Conservation (phyloP, 2,113 vertebrate genomes). For the Motacilla alba region DNA sequence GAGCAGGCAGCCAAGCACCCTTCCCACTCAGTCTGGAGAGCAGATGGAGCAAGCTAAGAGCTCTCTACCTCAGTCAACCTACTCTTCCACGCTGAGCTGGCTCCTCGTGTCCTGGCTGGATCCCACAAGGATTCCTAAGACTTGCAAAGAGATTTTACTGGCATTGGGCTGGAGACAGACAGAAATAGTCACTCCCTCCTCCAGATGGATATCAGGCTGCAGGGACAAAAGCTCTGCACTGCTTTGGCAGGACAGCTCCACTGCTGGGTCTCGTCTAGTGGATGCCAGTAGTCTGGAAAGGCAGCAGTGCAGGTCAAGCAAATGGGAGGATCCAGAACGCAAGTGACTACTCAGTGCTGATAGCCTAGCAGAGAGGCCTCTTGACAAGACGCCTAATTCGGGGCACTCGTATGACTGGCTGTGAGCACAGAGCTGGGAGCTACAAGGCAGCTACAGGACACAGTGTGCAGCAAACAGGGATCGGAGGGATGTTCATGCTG, state of each 20-base stretch:
- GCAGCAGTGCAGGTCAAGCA: neutral
- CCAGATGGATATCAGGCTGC: neutral
- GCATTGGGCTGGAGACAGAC: neutral
- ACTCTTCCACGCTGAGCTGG: neutral
- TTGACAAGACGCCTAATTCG: too few relatives aligned
- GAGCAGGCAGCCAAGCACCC: neutral
- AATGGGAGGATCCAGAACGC: too few relatives aligned
- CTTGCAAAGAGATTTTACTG: neutral
- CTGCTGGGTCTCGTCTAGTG: neutral
- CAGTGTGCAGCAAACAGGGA: too few relatives aligned
- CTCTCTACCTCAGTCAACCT: neutral
- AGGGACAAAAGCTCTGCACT: neutral
- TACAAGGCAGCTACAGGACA: too few relatives aligned
- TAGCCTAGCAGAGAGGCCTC: too few relatives aligned
- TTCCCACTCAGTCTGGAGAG: constrained; percentile 16
- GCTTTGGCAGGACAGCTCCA: neutral
- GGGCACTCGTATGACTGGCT: too few relatives aligned
- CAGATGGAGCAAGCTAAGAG: neutral
- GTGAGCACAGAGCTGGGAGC: too few relatives aligned
- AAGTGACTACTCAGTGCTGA: too few relatives aligned
- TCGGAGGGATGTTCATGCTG: too few relatives aligned
- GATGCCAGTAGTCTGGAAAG: neutral
- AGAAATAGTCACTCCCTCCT: neutral
- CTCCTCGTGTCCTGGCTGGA: neutral
- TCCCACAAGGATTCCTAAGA: neutral